Conservation (phyloP, 1,140 invertebrate species). For the Acromyrmex charruanus region DNA sequence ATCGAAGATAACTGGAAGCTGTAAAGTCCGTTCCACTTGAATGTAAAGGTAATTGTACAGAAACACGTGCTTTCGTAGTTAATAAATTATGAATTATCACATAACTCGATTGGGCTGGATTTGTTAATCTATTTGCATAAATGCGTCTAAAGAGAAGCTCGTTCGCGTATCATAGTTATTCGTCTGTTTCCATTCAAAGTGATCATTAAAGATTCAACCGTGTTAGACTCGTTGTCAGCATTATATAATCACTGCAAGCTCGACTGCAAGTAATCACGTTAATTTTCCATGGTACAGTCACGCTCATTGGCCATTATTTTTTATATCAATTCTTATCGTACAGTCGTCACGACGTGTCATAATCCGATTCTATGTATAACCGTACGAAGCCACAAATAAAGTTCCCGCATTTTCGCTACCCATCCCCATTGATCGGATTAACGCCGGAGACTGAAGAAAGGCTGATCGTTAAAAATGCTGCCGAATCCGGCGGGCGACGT, state of each 20-base stretch:
- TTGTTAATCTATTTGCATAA: constrained; percentile 33
- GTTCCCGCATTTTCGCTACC: constrained; percentile 6
- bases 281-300: neutral
- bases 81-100: constrained; percentile 7
- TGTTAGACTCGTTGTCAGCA: neutral
- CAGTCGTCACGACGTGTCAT: neutral
- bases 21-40: neutral
- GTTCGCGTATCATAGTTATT: neutral
- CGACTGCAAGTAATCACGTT: neutral
- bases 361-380: neutral
- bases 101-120: neutral
- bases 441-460: constrained; percentile 39
- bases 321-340: neutral
- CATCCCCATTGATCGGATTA: constrained; percentile 36
- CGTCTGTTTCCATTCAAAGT: neutral
- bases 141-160: neutral
- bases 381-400: neutral
- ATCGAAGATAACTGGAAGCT: neutral
- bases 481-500: constrained; percentile 13
- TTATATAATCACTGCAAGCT: neutral
- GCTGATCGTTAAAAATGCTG: constrained; percentile 50
- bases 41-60: neutral
- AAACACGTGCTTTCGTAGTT: neutral
- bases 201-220: constrained; percentile 31
- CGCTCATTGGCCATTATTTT: neutral